These are phyloP conservation scores for Streptopelia turtur DNA, from an alignment of 2,797 vertebrate species.

Conservation along the genomic window DNA sequence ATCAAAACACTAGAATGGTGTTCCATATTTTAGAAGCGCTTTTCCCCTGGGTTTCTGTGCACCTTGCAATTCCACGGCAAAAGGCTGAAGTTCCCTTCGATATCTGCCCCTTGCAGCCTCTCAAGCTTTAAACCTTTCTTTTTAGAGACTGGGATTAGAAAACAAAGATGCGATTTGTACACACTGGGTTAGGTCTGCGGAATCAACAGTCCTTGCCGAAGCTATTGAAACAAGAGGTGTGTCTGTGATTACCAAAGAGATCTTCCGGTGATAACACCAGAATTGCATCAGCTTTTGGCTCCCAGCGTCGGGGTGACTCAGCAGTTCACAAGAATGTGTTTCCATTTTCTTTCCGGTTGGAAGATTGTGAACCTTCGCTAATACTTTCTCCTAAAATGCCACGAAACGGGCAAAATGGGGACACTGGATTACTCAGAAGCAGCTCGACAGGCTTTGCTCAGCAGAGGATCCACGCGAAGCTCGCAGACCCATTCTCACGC, in stretches of 20 bases:
- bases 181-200: constrained; percentile 47
- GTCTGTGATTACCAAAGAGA: constrained; percentile 71
- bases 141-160: constrained; percentile 32
- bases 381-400: constrained; percentile 11
- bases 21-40: neutral
- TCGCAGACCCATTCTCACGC: neutral
- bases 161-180: neutral
- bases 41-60: neutral
- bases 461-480: accelerated
- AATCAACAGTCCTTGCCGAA: constrained; percentile 42
- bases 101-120: neutral
- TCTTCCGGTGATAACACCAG: constrained; percentile 72
- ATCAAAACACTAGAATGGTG: neutral
- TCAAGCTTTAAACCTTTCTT: neutral
- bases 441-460: neutral
- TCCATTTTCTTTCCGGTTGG: constrained; percentile 49
- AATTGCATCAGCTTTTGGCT: constrained; percentile 72
- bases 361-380: constrained; percentile 41
- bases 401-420: neutral
- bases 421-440: neutral
- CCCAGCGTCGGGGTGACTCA: constrained; percentile 72
- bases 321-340: constrained; percentile 59
- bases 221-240: constrained; percentile 75
- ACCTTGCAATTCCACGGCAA: neutral
- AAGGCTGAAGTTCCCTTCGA: neutral